Evolutionary conservation across 2,113 vertebrate genomes (phyloP).

Genomic region (Pantherophis guttatus): DNA sequence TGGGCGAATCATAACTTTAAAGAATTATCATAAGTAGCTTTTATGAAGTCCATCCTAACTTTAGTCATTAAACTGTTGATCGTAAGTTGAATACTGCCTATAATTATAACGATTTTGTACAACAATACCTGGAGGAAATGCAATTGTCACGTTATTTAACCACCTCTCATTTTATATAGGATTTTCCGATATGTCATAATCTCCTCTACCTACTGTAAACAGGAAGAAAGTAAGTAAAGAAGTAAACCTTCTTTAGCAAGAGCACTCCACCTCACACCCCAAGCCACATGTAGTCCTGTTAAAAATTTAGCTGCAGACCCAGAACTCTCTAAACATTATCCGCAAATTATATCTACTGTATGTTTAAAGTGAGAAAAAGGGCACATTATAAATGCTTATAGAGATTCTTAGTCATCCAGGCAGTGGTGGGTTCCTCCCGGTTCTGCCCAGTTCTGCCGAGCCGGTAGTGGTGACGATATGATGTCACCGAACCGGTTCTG

Average conservation of each 20-base stretch:
- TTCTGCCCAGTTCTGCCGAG: too few species aligned
- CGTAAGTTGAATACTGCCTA: too few species aligned
- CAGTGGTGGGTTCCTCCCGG: too few species aligned
- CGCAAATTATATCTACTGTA: not conserved
- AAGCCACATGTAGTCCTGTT: not conserved
- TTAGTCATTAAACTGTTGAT: too few species aligned
- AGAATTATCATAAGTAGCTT: too few species aligned
- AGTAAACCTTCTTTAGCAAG: not conserved
- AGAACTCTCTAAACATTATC: not conserved
- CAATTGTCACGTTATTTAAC: not conserved
- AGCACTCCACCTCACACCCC: not conserved
- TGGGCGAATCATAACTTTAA: too few species aligned
- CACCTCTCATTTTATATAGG: not conserved
- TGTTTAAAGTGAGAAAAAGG: not conserved
- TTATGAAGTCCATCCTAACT: too few species aligned
- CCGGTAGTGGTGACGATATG: too few species aligned
- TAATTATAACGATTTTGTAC: not conserved
- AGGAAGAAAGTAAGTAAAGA: too few species aligned
- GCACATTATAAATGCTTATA: not conserved
- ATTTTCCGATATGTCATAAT: not conserved
- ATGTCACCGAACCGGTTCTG: too few species aligned
- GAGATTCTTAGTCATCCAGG: too few species aligned
- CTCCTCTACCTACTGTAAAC: not conserved
- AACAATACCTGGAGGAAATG: not conserved
- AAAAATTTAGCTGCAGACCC: not conserved